These are phyloP conservation scores for Oryctes rhinoceros DNA, from an alignment of 1,140 invertebrate species.

Conservation along the genomic window DNA sequence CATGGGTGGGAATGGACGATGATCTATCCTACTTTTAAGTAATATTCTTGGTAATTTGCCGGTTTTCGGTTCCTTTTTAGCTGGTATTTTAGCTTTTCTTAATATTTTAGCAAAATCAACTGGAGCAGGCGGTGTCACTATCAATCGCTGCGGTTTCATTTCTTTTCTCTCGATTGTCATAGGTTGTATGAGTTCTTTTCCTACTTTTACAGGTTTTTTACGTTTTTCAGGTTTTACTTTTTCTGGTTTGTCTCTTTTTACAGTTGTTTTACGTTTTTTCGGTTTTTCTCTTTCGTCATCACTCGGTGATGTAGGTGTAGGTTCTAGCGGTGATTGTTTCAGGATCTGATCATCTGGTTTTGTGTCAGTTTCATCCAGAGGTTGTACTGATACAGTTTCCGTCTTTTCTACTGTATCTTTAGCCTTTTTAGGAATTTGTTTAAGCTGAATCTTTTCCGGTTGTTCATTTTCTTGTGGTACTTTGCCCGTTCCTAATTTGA, in stretches of 20 bases:
- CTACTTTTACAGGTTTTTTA: constrained; percentile 40
- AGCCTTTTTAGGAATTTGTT: constrained; percentile 56
- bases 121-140: constrained; percentile 45
- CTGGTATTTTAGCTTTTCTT: constrained; percentile 52
- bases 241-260: constrained; percentile 20
- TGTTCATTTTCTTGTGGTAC: constrained; percentile 63
- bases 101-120: constrained; percentile 58
- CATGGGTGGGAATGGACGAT: constrained; percentile 68
- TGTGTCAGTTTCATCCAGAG: constrained; percentile 40
- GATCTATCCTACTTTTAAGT: constrained; percentile 71
- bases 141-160: constrained; percentile 47
- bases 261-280: constrained; percentile 10
- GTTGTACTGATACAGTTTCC: constrained; percentile 45
- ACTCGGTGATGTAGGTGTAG: neutral
- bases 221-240: constrained; percentile 37
- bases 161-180: constrained; percentile 51
- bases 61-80: constrained; percentile 58
- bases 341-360: constrained; percentile 41
- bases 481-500: constrained; percentile 64
- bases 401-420: constrained; percentile 46
- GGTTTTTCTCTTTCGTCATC: constrained; percentile 4
- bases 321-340: neutral
- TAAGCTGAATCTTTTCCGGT: constrained; percentile 57
- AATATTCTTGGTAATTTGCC: constrained; percentile 70
- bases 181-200: constrained; percentile 48